phyloP scores from a whole-genome alignment of 2,888 invertebrate species.

The Entomobrya proxima region DNA sequence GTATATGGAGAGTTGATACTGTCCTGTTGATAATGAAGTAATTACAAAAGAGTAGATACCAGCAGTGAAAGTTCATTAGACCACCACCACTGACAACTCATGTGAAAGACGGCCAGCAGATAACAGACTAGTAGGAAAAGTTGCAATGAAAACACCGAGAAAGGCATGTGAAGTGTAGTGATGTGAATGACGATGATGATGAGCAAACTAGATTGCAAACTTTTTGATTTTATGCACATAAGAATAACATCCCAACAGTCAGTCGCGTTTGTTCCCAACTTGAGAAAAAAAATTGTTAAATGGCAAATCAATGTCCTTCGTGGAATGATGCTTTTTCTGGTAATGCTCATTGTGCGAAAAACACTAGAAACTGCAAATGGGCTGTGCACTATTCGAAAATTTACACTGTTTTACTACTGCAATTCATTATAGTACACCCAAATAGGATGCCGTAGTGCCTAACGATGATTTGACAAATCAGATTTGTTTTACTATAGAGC shows the following conservation, averaged over 20 bases:
- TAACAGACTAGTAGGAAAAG: conserved; percentile 8
- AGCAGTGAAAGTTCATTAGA: conserved; percentile 64
- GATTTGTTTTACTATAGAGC: too few species aligned
- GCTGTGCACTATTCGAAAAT: conserved; percentile 12
- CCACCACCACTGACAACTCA: conserved; percentile 20
- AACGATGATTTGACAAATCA: conserved; percentile 6
- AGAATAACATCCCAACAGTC: background rate
- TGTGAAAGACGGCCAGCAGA: conserved; percentile 16
- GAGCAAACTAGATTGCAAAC: conserved; percentile 18
- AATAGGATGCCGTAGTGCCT: background rate
- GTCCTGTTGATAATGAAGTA: conserved; percentile 44
- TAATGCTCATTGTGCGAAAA: conserved; percentile 4
- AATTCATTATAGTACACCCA: background rate
- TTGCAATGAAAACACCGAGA: conserved; percentile 2
- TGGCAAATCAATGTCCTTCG: conserved; percentile 63
- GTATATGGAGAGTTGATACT: background rate
- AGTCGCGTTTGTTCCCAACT: background rate
- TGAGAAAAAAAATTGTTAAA: conserved; percentile 1
- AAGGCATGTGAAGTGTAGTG: conserved; percentile 3
- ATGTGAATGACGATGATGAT: background rate
- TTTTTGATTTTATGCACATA: background rate
- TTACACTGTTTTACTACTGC: conserved; percentile 31
- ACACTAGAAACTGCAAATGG: conserved; percentile 19
- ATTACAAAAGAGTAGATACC: conserved; percentile 36
- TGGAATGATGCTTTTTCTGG: conserved; percentile 28